Base-by-base conservation (phyloP, 2,888 invertebrate species). In the Argyra leucocephala region DNA sequence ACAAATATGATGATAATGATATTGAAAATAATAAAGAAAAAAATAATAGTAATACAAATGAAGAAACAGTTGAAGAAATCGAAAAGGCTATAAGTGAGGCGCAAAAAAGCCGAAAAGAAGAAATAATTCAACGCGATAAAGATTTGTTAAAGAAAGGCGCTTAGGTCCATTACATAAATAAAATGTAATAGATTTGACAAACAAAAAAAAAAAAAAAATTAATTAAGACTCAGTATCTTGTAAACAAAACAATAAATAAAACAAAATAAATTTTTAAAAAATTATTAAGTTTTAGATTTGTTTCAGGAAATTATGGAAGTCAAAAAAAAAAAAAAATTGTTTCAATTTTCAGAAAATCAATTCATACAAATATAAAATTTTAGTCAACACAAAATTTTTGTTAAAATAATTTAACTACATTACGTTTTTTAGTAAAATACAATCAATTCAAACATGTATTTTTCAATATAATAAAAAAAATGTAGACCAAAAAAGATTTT, bases 21-120 rank as follows among this genome's bases (percentile, higher is more conserved):
- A 59, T 6, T 36, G 64, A 26, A 60, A 6, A 9, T 60, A 60
- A 60, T 58, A 58, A 58, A 21, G 58, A 58, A 10, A 58, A 58
- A 74, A 81, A 21, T 15, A 60, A 64, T 18, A 31, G 82, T 70
- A 81, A 80, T 81, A 68, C 80, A 81, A 64, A 83, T 82, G 15
- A 84, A 57, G 12, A 76, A 74, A 74, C 81, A 71, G 70, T 83
- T 63, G 83, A 83, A 67, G 84, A 84, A 71, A 83, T 84, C 74
- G 83, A 84, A 72, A 82, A 83, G 71, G 82, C 83, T 71, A 76
- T 84, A 59, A 82, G 77, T 70, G 83, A 83, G 72, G 82, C 82
- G 15, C 84, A 84, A 74, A 83, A 82, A 70, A 83, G 83, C 69
- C 83, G 83, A 65, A 84, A 83, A 70, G 83, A 83, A 70, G 83